Evolutionary conservation across 2,888 invertebrate genomes (phyloP).

Genomic region (Latrodectus hesperus): DNA sequence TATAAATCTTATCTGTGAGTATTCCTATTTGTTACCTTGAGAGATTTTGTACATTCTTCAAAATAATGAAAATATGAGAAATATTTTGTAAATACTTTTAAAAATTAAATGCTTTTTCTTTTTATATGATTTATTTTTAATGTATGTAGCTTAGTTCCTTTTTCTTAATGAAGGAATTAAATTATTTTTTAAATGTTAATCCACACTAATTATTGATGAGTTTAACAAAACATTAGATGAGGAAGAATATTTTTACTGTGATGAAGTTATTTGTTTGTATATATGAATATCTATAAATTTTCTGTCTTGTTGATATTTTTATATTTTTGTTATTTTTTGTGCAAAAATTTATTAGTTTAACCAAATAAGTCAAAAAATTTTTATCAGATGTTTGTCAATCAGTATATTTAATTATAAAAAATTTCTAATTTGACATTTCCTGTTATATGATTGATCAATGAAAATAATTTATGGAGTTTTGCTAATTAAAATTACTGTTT

Average conservation of each 20-base stretch:
- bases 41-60: slow-evolving; percentile 28
- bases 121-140: slow-evolving; percentile 21
- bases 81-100: neutral
- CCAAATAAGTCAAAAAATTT: neutral
- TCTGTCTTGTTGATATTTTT: slow-evolving; percentile 3
- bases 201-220: neutral
- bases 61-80: neutral
- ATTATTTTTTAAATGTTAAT: slow-evolving; percentile 36
- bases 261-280: neutral
- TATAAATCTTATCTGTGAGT: slow-evolving; percentile 50
- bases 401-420: too few relatives aligned
- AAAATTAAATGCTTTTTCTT: neutral
- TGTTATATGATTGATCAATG: too few relatives aligned
- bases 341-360: neutral
- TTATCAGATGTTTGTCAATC: too few relatives aligned
- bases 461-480: too few relatives aligned
- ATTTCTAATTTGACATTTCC: too few relatives aligned
- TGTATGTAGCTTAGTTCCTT: slow-evolving; percentile 22
- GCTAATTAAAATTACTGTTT: too few relatives aligned
- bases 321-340: neutral
- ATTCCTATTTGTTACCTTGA: slow-evolving; percentile 30
- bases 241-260: neutral
- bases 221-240: neutral
- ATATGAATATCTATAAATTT: neutral
- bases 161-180: slow-evolving; percentile 31